These are phyloP conservation scores for Temnothorax longispinosus DNA, from an alignment of 1,140 invertebrate genomes.

Conservation along the genomic window DNA sequence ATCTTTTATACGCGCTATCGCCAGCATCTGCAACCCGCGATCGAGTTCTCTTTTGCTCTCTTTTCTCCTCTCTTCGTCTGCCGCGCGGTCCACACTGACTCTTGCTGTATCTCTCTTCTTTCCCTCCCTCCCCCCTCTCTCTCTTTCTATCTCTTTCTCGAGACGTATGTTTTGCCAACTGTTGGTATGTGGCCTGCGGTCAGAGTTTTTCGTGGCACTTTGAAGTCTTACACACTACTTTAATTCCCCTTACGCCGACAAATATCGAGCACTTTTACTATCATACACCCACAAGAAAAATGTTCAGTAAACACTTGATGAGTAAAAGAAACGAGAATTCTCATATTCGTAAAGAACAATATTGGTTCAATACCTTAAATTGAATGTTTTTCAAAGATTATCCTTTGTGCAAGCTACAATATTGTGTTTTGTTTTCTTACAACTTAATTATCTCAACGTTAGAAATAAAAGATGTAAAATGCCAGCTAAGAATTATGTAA, in stretches of 20 bases:
- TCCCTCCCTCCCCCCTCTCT: not conserved
- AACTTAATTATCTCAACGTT: not conserved
- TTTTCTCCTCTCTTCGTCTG: not conserved
- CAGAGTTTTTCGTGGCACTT: conserved; percentile 36
- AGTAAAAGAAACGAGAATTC: not conserved
- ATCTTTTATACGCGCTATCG: conserved; percentile 81
- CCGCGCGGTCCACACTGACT: conserved; percentile 12
- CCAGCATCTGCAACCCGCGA: conserved; percentile 62
- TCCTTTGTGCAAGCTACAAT: not conserved
- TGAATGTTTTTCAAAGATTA: not conserved
- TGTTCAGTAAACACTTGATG: not conserved
- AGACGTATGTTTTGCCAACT: conserved; percentile 48
- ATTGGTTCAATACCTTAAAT: not conserved
- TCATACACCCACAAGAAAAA: not conserved
- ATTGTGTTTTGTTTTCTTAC: not conserved
- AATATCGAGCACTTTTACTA: conserved; percentile 5
- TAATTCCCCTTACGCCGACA: not conserved
- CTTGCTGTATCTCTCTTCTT: not conserved
- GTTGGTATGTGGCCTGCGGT: conserved; percentile 54
- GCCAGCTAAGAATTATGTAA: not conserved
- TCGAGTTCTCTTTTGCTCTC: conserved; percentile 57
- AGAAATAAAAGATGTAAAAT: not conserved
- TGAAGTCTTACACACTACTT: conserved; percentile 2
- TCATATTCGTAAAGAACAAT: conserved; percentile 1
- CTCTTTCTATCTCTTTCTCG: conserved; percentile 5